Base-by-base conservation (phyloP, 2,113 vertebrate genomes). In the Paradisaea rubra region DNA sequence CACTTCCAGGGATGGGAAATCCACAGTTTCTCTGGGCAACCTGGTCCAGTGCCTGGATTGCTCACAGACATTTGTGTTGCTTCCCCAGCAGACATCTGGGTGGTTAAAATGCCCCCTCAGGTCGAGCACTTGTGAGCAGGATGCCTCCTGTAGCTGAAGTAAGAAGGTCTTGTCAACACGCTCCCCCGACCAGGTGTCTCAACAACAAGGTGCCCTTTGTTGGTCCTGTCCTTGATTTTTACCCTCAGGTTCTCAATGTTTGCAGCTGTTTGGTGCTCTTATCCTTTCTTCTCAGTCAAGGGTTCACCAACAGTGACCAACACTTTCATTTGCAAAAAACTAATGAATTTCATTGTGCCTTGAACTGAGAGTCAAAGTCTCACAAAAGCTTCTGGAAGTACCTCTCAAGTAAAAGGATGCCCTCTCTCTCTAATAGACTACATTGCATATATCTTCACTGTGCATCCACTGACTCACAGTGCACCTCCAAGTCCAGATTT, bases 101-200 rank as follows among this genome's bases (percentile, higher is more conserved):
- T 35, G 10, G 25, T 35, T 41, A n/a, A 53, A 89, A 69, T 69
- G 17, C 3, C 12, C 11, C 9, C 12, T 53, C 9, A 74, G 24
- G 47, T 9, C 31, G 17, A 49, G 14, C 41, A 15, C 17, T 25
- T 41, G 47, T 0, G 1, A 76, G 21, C 25, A 61, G 25, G 10
- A 41, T 13, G n/a, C 24, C 8, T 70, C 12, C 39, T 53, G 11
- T 41, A 41, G 7, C 21, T 76, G n/a, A 25, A 82, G 11, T 39
- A 60, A 24, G 52, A 45, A 74, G 39, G 7, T 6, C 33, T 61
- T 61, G 30, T 47, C 11, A 5, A 13, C 11, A 69, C 20, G 5
- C 30, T 76, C 17, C 6, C 10, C 11, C 6, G 2, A 15, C 11
- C 30, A 47, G 21, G 30, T 23, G 5, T 17, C 41, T 76, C 54